Evolutionary conservation across 2,797 vertebrate genomes (phyloP).

Genomic region (Falco rusticolus): DNA sequence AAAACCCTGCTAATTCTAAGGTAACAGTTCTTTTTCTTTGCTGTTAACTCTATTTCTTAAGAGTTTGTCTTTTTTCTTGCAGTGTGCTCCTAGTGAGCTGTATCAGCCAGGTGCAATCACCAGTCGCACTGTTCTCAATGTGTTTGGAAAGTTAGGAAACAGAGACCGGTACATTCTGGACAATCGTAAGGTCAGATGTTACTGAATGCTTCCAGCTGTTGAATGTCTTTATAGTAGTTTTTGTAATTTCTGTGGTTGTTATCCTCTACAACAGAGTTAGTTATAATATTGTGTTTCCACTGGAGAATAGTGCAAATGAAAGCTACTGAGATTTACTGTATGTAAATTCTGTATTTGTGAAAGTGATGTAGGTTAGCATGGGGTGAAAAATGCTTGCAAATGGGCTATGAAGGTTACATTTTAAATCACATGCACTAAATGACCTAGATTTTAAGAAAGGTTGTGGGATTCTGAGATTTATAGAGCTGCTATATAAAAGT

Average conservation of each 20-base stretch:
- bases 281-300: not conserved
- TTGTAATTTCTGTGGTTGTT: not conserved
- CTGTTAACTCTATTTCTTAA: not conserved
- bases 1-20: not conserved
- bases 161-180: constrained; percentile 83
- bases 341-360: not conserved
- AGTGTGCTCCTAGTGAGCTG: constrained; percentile 74
- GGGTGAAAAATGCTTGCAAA: not conserved
- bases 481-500: constrained; percentile 8
- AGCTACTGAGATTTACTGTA: not conserved
- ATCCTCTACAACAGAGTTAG: not conserved
- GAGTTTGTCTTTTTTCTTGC: constrained; percentile 27
- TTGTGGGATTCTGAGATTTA: constrained; percentile 1
- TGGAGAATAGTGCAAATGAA: not conserved
- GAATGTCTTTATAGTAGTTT: not conserved
- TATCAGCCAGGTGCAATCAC: constrained; percentile 84
- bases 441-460: not conserved
- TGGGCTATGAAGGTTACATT: not conserved
- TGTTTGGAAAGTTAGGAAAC: constrained; percentile 76
- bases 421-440: not conserved
- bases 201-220: not conserved
- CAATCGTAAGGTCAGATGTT: constrained; percentile 81
- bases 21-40: not conserved
- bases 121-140: constrained; percentile 85
- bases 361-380: not conserved